Evolutionary conservation across 2,888 invertebrate genomes (phyloP).

Genomic region (Brachypalpus laphriformis): DNA sequence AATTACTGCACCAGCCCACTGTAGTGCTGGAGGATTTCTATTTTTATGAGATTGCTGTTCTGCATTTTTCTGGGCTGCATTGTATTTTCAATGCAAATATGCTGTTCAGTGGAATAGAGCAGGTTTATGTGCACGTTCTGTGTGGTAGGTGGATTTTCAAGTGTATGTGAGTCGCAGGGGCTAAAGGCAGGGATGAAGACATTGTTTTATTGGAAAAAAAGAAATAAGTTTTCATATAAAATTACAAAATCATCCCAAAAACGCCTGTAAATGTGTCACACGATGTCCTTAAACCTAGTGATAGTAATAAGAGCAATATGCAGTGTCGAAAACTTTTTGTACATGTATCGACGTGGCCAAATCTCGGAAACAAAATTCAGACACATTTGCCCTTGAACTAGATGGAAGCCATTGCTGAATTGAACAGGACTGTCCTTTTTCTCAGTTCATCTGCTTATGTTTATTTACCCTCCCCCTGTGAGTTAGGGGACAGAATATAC

Average conservation of each 20-base stretch:
- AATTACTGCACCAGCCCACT: constrained; percentile 55
- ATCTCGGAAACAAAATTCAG: no score
- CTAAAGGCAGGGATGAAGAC: background rate
- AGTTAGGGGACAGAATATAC: no score
- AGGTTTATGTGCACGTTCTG: constrained; percentile 4
- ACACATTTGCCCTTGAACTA: no score
- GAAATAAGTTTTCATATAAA: background rate
- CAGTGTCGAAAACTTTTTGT: no score
- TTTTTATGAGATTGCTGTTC: constrained; percentile 24
- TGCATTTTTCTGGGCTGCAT: constrained; percentile 29
- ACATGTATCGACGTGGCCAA: no score
- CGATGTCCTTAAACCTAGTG: no score
- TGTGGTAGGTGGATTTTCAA: background rate
- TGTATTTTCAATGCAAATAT: constrained; percentile 13
- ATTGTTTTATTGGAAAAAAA: background rate
- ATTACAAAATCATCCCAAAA: background rate
- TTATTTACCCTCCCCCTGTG: no score
- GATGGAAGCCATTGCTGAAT: no score
- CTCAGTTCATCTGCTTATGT: no score
- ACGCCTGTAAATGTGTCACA: no score
- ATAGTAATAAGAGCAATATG: no score
- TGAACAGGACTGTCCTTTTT: no score
- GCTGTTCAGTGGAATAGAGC: background rate
- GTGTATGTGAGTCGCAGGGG: background rate
- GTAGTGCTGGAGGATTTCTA: background rate